Evolutionary conservation across 2,113 vertebrate species (phyloP).

Genomic region (Apodemus speciosus): DNA sequence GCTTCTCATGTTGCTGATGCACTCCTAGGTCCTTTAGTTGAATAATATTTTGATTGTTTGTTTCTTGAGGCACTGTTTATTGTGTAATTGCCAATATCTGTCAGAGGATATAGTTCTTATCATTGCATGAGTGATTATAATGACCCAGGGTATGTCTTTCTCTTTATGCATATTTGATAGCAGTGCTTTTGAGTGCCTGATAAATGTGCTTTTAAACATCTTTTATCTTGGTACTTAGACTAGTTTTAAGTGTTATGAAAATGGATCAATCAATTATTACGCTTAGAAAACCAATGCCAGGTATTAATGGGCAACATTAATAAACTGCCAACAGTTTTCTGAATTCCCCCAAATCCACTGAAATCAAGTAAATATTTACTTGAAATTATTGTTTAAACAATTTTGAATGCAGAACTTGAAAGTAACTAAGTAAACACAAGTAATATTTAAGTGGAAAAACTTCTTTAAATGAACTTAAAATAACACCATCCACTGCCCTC

Average conservation of each 20-base stretch:
- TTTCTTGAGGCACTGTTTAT: not conserved
- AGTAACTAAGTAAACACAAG: not conserved
- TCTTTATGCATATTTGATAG: not conserved
- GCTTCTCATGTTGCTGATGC: not conserved
- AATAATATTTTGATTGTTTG: not conserved
- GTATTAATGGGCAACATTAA: not conserved
- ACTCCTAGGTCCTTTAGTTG: not conserved
- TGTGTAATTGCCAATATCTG: not conserved
- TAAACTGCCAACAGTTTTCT: not conserved
- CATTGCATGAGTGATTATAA: not conserved
- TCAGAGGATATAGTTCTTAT: not conserved
- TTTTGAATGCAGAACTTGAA: not conserved
- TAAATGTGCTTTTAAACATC: not conserved
- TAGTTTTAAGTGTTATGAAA: slow-evolving; percentile 12
- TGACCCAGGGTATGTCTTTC: not conserved
- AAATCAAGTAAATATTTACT: not conserved
- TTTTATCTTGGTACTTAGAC: not conserved
- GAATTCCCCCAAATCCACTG: not conserved
- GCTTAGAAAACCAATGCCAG: not conserved
- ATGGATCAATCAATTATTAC: not conserved
- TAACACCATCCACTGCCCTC: not conserved
- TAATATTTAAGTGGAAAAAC: not conserved
- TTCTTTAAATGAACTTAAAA: slow-evolving; percentile 16
- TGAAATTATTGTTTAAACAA: not conserved
- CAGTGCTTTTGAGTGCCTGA: not conserved